These are phyloP conservation scores for Argynnis bischoffii DNA, from an alignment of 2,888 invertebrate genomes.

Conservation along the genomic window DNA sequence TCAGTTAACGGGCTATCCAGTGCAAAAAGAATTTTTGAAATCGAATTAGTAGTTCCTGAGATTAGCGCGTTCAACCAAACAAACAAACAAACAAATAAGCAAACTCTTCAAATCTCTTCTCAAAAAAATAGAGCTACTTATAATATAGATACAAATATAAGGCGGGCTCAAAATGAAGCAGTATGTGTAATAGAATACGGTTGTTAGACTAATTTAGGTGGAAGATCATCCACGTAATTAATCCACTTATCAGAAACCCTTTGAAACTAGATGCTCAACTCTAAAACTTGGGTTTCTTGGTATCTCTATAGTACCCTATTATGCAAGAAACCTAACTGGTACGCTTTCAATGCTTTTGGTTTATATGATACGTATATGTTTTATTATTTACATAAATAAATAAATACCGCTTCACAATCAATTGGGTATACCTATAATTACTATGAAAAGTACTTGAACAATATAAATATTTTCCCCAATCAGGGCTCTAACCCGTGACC, in stretches of 20 bases:
- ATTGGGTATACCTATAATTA: too few relatives aligned
- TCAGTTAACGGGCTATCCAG: too few relatives aligned
- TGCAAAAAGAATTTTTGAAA: too few relatives aligned
- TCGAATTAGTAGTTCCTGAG: too few relatives aligned
- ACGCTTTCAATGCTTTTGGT: constrained; percentile 18
- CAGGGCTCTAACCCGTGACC: too few relatives aligned
- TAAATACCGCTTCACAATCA: too few relatives aligned
- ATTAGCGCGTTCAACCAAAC: too few relatives aligned
- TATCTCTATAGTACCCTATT: constrained; percentile 26
- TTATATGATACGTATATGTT: not conserved
- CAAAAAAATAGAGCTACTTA: not conserved
- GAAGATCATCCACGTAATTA: constrained; percentile 76
- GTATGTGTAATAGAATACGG: constrained; percentile 57
- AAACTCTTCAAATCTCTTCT: too few relatives aligned
- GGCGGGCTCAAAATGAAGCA: constrained; percentile 36
- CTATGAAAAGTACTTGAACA: too few relatives aligned
- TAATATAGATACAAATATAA: constrained; percentile 3
- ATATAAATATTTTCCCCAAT: too few relatives aligned
- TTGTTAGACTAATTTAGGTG: constrained; percentile 71
- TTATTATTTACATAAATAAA: too few relatives aligned
- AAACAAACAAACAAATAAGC: too few relatives aligned
- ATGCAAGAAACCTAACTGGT: constrained; percentile 23
- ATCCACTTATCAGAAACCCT: constrained; percentile 73
- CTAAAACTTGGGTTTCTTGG: constrained; percentile 38
- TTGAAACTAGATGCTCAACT: constrained; percentile 64